Conservation (phyloP, 2,888 invertebrate genomes). For the Lycocerus yunnanus region DNA sequence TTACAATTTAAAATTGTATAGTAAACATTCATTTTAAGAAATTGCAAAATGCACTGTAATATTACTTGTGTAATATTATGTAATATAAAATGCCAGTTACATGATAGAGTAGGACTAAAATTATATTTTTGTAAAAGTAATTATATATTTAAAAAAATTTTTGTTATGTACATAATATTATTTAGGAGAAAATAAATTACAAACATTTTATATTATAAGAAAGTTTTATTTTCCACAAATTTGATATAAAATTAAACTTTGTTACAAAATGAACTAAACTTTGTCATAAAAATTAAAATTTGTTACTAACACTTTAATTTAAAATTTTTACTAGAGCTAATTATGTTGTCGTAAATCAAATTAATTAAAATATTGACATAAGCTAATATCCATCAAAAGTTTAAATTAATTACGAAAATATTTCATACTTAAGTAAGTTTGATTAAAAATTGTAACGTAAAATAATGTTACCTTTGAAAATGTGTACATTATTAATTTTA, state of each 20-base stretch:
- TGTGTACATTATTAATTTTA: constrained; percentile 3
- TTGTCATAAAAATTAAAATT: neutral
- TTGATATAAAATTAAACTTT: neutral
- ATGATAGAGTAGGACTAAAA: too few species aligned
- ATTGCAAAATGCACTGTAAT: too few species aligned
- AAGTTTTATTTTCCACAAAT: neutral
- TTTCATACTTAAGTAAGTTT: neutral
- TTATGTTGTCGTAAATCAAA: neutral
- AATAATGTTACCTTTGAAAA: constrained; percentile 1
- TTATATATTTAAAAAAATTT: too few species aligned
- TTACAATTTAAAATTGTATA: too few species aligned
- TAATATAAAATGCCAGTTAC: too few species aligned
- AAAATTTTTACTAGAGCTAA: neutral
- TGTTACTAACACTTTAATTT: neutral
- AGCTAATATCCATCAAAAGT: neutral
- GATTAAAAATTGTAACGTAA: neutral
- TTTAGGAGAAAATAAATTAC: too few species aligned
- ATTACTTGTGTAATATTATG: too few species aligned
- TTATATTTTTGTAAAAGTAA: too few species aligned
- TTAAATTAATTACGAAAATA: constrained; percentile 1
- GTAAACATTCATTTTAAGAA: too few species aligned
- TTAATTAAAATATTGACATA: neutral
- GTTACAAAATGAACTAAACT: neutral
- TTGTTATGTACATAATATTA: too few species aligned
- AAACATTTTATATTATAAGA: too few species aligned